Base-by-base conservation (phyloP, 2,888 invertebrate genomes). In the Blomia tropicalis region DNA sequence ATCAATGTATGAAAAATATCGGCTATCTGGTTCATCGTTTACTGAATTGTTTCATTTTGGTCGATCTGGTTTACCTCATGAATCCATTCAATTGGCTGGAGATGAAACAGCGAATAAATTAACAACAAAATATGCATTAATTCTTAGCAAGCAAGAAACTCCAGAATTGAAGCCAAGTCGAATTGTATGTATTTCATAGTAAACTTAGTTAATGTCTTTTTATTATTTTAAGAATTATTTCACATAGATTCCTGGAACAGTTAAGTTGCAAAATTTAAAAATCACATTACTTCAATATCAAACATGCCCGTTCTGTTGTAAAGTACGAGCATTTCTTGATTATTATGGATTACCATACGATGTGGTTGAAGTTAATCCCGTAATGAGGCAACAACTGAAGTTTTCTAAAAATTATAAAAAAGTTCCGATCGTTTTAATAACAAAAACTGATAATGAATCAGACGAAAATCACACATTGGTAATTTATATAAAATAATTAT, bases 281-380 rank as follows among this genome's bases (percentile, higher is more conserved):
- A 75, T 98, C 53, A 84, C 87, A 0, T 77, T 98, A 22, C 98
- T 87, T 72, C 98, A 98, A 77, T 98, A 92, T 73, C 87, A 92
- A 70, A 92, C 92, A 0, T 98, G 96, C 71, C 96, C 96, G 0
- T 96, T 95, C 74, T 95, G 95, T 75, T 93, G 92, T 72, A 96
- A 95, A 78, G 72, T 77, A 5, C 79, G 93, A 64, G 84, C 89
- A 0, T 87, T 85, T 73, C 77, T 98, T 14, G 95, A 98, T 74
- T 90, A 84, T 69, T 82, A 85, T 73, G 93, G 95, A 1, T 81
- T 96, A 63, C 87, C 88, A 0, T 98, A 98, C 73, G 85, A 96
- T 69, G 81, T 98, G 5, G 85, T 98, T 2, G 96, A 98, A 77
- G 96, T 98, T 0, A 92, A 98, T 75, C 93, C 96, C 11, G 90